These are phyloP conservation scores for Danio jaintianensis DNA, from an alignment of 2,797 vertebrate genomes.

Conservation along the genomic window DNA sequence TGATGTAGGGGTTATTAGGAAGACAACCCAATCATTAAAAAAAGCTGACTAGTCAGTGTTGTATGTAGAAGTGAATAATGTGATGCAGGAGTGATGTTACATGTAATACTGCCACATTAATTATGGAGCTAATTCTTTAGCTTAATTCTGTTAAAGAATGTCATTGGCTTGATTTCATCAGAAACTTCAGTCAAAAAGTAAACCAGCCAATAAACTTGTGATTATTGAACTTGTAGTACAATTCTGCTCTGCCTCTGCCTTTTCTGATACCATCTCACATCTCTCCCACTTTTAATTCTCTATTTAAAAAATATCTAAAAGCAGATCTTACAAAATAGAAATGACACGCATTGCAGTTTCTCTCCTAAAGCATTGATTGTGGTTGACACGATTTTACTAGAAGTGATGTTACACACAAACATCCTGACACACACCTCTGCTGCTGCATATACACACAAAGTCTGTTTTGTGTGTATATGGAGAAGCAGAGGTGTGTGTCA, in stretches of 20 bases:
- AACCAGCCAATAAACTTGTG: not conserved
- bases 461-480: too few relatives aligned
- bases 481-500: not conserved
- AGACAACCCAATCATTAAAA: not conserved
- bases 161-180: not conserved
- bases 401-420: not conserved
- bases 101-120: not conserved
- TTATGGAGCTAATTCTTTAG: not conserved
- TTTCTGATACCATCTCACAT: too few relatives aligned
- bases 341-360: too few relatives aligned
- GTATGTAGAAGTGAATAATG: not conserved
- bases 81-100: not conserved
- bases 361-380: too few relatives aligned
- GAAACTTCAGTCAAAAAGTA: not conserved
- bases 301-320: too few relatives aligned
- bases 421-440: not conserved
- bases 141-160: not conserved
- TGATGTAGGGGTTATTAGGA: not conserved
- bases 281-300: too few relatives aligned
- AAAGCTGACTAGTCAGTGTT: not conserved
- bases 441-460: too few relatives aligned
- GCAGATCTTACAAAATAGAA: too few relatives aligned
- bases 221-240: too few relatives aligned
- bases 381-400: too few relatives aligned
- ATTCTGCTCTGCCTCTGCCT: too few relatives aligned